These are phyloP conservation scores for Pristis pectinata DNA, from an alignment of 2,797 vertebrate species.

Conservation along the genomic window DNA sequence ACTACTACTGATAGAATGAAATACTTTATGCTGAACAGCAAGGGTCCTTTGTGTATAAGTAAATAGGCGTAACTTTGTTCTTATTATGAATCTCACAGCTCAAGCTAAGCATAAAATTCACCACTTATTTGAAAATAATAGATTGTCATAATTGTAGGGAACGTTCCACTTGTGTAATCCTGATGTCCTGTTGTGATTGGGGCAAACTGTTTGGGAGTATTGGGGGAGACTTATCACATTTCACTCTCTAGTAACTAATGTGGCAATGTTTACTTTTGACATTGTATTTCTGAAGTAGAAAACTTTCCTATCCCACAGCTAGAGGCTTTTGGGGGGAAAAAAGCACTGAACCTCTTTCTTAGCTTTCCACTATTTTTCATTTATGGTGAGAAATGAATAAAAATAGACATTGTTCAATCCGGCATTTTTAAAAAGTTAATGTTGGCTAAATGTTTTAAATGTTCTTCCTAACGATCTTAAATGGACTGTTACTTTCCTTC, in stretches of 20 bases:
- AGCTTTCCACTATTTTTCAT: not conserved
- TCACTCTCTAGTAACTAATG: not conserved
- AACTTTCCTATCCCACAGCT: not conserved
- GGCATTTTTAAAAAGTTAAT: not conserved
- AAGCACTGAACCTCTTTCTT: not conserved
- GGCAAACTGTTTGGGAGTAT: not conserved
- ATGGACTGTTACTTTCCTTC: not conserved
- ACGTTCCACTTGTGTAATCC: not conserved
- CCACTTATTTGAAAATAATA: not conserved
- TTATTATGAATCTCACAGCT: not conserved
- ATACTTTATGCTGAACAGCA: not conserved
- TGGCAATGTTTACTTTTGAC: not conserved
- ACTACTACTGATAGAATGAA: not conserved
- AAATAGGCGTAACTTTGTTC: not conserved
- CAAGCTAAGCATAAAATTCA: not conserved
- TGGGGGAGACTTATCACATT: not conserved
- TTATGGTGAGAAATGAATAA: not conserved
- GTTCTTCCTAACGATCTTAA: not conserved
- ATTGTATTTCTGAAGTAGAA: not conserved
- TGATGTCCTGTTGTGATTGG: not conserved
- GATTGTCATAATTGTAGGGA: not conserved
- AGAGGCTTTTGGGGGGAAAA: not conserved
- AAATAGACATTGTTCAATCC: not conserved
- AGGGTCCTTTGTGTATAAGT: not conserved
- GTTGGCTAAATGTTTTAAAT: not conserved